Base-by-base conservation (phyloP, 2,113 vertebrate genomes). In the Galeopterus variegatus region DNA sequence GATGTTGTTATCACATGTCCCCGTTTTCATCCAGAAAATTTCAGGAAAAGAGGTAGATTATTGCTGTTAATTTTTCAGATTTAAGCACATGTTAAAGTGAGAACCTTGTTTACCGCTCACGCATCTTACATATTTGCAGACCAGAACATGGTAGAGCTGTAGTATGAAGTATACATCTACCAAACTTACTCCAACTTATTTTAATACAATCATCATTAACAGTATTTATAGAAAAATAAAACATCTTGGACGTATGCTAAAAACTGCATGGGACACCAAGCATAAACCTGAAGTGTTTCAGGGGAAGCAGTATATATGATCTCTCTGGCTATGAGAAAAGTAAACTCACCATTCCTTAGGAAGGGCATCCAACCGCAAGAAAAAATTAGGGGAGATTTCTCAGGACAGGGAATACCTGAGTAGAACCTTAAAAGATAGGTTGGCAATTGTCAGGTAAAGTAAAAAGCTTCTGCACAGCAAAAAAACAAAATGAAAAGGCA, bases 401-500 rank as follows among this genome's bases (percentile, higher is more conserved):
- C 9, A 1, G 7, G 48, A 62, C 28, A 72, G 50, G 24, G 23
- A 75, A 36, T 21, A 60, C 31, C 77, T 48, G 6, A 28, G 18
- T 26, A 54, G 60, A 86, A 45, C 41, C 65, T 85, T 36, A 31
- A 76, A 93, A 83, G 56, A 41, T 12, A 48, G 41, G 5, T 33
- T 76, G 69, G 48, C 82, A 88, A 83, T 58, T 31, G 8, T 31
- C 33, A 56, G 36, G 72, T 33, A 67, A 81, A 85, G 67, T 36
- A 60, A 88, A 79, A 85, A 60, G 17, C 24, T 50, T 48, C 58
- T 52, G 26, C 41, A 65, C 8, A 28, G 33, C 28, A 80, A 81
- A 75, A 58, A 76, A 76, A n/a, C n/a, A 84, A 95, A 75, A 92
- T 36, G 36, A 67, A 87, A 82, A 69, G 9, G 24, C 31, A 83